These are phyloP conservation scores for Papilio protenor DNA, from an alignment of 2,888 invertebrate species.

Conservation along the genomic window DNA sequence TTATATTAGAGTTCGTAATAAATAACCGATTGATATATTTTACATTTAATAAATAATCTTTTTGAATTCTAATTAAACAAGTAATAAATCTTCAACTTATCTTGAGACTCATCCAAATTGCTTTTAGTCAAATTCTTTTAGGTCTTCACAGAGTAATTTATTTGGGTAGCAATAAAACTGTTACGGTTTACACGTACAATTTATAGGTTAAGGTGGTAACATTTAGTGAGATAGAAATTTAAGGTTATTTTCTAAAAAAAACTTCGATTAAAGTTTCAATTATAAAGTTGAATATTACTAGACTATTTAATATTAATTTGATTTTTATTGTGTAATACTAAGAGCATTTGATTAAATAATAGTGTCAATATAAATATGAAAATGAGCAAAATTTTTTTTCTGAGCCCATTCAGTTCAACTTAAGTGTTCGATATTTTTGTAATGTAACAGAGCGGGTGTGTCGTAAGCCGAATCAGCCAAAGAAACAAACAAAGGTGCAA, in stretches of 20 bases:
- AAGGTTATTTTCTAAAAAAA: background rate
- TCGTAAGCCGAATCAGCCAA: too few relatives aligned
- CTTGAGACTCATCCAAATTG: constrained; percentile 4
- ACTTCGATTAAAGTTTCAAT: background rate
- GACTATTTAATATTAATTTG: too few relatives aligned
- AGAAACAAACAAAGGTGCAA: too few relatives aligned
- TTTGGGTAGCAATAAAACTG: constrained; percentile 26
- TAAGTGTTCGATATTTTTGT: too few relatives aligned
- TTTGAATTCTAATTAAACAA: background rate
- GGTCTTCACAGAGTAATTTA: background rate
- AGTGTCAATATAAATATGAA: background rate
- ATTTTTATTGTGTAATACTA: too few relatives aligned
- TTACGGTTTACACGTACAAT: constrained; percentile 14
- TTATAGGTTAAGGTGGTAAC: constrained; percentile 9
- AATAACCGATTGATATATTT: too few relatives aligned
- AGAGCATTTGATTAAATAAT: too few relatives aligned
- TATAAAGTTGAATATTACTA: background rate
- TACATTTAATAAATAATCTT: background rate
- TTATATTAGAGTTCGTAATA: too few relatives aligned
- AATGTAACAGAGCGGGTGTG: too few relatives aligned
- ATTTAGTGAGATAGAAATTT: background rate
- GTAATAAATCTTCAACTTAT: constrained; percentile 15
- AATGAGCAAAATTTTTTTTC: too few relatives aligned
- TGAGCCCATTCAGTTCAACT: too few relatives aligned
- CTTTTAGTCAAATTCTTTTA: constrained; percentile 11